Conservation (phyloP, 2,888 invertebrate species). For the Eurytoma californica region DNA sequence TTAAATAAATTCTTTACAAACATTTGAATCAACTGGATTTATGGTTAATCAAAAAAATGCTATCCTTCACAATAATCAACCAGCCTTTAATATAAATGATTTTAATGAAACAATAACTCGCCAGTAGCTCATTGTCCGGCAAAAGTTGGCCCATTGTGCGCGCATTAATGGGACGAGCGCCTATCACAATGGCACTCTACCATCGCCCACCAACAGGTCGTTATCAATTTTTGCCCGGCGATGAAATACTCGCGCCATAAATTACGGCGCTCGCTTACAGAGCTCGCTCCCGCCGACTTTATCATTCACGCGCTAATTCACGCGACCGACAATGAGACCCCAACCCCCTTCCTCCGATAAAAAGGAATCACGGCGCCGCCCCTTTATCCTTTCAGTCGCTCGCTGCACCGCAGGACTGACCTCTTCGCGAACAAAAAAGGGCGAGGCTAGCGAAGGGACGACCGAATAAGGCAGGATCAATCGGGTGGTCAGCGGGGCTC, state of each 20-base stretch:
- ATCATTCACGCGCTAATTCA: neutral
- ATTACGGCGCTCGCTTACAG: neutral
- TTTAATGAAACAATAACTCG: no score
- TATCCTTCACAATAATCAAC: neutral
- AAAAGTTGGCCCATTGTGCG: neutral
- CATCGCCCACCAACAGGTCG: neutral
- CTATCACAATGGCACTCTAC: neutral
- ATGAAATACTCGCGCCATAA: neutral
- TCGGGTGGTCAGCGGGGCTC: no score
- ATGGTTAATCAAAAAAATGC: neutral
- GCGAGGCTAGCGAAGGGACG: no score
- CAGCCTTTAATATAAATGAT: no score
- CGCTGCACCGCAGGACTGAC: neutral
- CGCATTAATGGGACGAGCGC: neutral
- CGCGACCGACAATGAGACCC: neutral
- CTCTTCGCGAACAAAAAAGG: neutral
- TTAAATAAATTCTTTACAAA: neutral
- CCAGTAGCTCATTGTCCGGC: no score
- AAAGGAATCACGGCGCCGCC: neutral
- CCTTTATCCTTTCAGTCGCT: neutral
- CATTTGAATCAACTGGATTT: neutral
- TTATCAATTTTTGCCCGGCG: neutral
- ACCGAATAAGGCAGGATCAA: no score
- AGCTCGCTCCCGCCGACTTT: neutral
- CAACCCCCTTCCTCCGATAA: neutral